A percentile compares a stretch with the other conserved stretches of the same genome.
phyloP scores from a whole-genome alignment of 1,140 invertebrate genomes.

The Pogonomyrmex barbatus region DNA sequence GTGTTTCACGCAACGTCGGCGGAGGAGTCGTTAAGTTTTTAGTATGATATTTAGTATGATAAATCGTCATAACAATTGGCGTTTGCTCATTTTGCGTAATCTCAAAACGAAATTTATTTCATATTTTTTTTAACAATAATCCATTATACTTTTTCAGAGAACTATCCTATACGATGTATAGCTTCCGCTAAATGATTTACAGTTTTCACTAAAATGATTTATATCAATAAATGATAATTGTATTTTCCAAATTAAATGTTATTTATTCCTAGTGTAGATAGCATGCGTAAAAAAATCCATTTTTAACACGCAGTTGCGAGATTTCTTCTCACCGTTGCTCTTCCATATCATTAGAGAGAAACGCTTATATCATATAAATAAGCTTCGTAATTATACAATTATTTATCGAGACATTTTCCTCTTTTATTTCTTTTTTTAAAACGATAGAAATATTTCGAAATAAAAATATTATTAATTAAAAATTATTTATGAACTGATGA shows the following conservation, averaged over 20 bases:
- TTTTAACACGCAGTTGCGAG: neutral
- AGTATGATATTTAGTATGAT: conserved; percentile 10
- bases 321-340: neutral
- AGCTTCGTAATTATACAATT: neutral
- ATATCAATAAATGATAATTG: neutral
- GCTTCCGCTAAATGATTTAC: neutral
- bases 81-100: neutral
- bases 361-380: neutral
- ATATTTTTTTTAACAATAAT: neutral
- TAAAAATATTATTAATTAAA: conserved; percentile 31
- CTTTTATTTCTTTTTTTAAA: no score
- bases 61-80: neutral
- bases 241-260: neutral
- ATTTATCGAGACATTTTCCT: neutral
- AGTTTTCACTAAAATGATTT: neutral
- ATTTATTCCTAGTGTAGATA: conserved; percentile 3
- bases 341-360: neutral
- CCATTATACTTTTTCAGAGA: neutral
- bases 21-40: neutral
- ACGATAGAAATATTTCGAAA: neutral
- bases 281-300: neutral
- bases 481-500: neutral
- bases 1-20: conserved; percentile 51
- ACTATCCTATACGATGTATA: neutral
- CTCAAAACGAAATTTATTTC: neutral